Conservation (phyloP, 2,888 invertebrate genomes). For the Caenorhabditis sinica region DNA sequence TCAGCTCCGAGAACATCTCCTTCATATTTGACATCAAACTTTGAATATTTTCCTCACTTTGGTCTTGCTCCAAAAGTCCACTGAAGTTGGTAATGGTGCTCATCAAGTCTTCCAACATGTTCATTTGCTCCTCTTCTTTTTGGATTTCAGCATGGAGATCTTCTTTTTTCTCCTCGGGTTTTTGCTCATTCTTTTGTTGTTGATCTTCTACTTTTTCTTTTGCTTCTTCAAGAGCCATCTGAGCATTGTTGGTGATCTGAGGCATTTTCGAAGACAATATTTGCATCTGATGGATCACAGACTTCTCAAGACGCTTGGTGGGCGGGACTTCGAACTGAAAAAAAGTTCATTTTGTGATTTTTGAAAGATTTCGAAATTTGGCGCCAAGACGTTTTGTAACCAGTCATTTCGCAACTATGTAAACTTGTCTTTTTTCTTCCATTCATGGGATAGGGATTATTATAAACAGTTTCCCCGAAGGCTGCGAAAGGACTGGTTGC, state of each 20-base stretch:
- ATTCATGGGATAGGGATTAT: no score
- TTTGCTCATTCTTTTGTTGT: background rate
- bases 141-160: no score
- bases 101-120: background rate
- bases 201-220: background rate
- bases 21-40: background rate
- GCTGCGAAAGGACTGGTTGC: no score
- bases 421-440: no score
- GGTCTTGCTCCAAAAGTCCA: background rate
- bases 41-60: background rate
- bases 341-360: background rate
- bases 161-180: background rate
- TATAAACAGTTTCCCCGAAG: no score
- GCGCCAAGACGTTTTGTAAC: no score
- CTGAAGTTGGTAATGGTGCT: background rate
- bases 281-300: background rate
- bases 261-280: background rate
- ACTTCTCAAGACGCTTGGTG: background rate
- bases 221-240: background rate
- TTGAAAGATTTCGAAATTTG: background rate
- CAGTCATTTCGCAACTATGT: no score
- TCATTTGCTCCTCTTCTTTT: constrained; percentile 8
- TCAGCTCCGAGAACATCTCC: background rate
- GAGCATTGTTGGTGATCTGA: background rate
- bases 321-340: constrained; percentile 8